These are phyloP conservation scores for Pyrrhosoma nymphula DNA, from an alignment of 2,888 invertebrate genomes.

Conservation along the genomic window DNA sequence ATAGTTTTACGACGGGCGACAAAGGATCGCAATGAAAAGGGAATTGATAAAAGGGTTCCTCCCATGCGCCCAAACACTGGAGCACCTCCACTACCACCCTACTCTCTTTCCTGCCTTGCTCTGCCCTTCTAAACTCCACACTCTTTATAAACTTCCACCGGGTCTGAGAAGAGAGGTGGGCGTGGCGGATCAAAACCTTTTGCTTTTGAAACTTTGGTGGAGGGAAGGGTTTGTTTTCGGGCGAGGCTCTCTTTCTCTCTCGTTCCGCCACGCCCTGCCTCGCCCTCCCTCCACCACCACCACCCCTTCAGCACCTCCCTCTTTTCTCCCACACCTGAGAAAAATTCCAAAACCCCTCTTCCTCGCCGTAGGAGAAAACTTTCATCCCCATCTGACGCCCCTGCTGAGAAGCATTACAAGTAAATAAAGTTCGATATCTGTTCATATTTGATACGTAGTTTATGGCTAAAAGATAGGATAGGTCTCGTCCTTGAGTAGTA, in stretches of 20 bases:
- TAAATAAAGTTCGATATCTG: too few species aligned
- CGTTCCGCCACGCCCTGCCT: not conserved
- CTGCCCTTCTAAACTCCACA: too few species aligned
- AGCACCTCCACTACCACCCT: not conserved
- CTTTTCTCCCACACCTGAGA: not conserved
- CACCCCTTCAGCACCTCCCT: not conserved
- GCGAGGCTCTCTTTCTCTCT: too few species aligned
- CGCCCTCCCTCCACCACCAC: not conserved
- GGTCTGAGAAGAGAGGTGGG: not conserved
- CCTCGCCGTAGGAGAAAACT: not conserved
- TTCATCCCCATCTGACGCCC: not conserved
- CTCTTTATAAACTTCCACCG: not conserved
- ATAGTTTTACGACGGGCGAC: not conserved
- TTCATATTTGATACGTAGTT: too few species aligned
- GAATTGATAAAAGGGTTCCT: constrained; percentile 3
- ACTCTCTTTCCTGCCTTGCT: too few species aligned
- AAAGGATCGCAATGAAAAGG: constrained; percentile 3
- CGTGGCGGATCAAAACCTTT: not conserved
- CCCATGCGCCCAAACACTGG: not conserved
- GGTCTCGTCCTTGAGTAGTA: too few species aligned
- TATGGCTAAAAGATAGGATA: too few species aligned
- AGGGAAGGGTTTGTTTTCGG: not conserved
- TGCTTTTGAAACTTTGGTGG: not conserved
- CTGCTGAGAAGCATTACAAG: too few species aligned
- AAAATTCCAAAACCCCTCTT: not conserved